Conservation (phyloP, 2,113 vertebrate genomes). For the Rhea pennata region DNA sequence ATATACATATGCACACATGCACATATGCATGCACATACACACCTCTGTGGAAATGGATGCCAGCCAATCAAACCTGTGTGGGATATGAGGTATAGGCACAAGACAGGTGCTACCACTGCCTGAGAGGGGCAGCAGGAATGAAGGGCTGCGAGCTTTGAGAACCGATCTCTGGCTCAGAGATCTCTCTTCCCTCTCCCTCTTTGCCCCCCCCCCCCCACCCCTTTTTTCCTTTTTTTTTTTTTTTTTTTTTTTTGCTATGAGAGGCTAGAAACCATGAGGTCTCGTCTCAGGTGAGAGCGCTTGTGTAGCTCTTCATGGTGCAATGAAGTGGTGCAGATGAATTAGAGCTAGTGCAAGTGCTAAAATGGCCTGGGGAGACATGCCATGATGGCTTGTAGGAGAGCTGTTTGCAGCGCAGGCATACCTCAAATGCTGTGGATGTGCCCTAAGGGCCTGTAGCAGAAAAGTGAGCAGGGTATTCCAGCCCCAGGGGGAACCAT, state of each 20-base stretch:
- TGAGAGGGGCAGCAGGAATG: background rate
- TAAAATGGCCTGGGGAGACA: background rate
- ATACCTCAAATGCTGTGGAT: rapidly evolving
- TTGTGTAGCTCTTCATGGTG: background rate
- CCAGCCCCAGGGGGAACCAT: background rate
- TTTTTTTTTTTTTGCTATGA: background rate
- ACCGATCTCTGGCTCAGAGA: background rate
- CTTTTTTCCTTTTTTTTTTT: rapidly evolving
- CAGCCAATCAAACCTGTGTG: background rate
- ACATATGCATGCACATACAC: rapidly evolving
- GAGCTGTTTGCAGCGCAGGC: rapidly evolving
- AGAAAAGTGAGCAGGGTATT: background rate
- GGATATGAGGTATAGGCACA: background rate
- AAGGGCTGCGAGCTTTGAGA: background rate
- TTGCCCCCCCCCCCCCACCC: background rate
- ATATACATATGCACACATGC: rapidly evolving
- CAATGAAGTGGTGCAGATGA: background rate
- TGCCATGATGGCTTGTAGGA: background rate
- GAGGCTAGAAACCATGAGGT: background rate
- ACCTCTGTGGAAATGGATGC: background rate
- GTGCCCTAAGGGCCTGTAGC: background rate
- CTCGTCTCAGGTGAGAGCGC: background rate
- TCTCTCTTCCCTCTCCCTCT: background rate
- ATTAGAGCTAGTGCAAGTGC: background rate
- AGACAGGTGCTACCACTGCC: background rate